phyloP scores from a whole-genome alignment of 2,888 invertebrate species.

The Theretra japonica region DNA sequence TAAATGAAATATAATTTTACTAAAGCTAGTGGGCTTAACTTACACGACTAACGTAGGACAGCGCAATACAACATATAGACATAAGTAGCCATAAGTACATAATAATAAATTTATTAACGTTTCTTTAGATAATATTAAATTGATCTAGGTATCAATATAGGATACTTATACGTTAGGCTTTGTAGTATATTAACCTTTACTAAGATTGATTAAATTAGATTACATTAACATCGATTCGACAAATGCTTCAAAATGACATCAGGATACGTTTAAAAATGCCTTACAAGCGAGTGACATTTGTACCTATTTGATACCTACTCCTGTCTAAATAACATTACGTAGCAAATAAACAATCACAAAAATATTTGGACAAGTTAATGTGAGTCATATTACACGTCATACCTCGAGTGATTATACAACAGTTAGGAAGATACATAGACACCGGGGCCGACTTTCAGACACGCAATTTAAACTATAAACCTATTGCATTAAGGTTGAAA shows the following conservation, averaged over 20 bases:
- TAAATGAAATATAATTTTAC: slow-evolving; percentile 76
- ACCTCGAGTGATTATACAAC: slow-evolving; percentile 48
- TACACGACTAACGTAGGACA: slow-evolving; percentile 73
- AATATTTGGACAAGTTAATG: slow-evolving; percentile 43
- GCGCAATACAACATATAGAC: slow-evolving; percentile 71
- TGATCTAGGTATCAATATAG: slow-evolving; percentile 74
- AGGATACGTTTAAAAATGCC: slow-evolving; percentile 60
- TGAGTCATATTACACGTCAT: slow-evolving; percentile 32
- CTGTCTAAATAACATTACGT: slow-evolving; percentile 57
- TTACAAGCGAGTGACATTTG: slow-evolving; percentile 62
- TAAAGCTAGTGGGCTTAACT: slow-evolving; percentile 77
- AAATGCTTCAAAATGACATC: slow-evolving; percentile 66
- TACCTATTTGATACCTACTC: slow-evolving; percentile 77
- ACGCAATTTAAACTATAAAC: not conserved
- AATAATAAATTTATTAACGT: slow-evolving; percentile 51
- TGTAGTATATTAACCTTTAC: slow-evolving; percentile 63
- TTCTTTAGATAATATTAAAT: slow-evolving; percentile 45
- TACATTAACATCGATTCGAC: slow-evolving; percentile 54
- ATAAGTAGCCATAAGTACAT: slow-evolving; percentile 76
- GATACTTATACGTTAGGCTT: slow-evolving; percentile 66
- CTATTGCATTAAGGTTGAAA: not conserved
- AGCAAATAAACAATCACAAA: slow-evolving; percentile 57
- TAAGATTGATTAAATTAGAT: slow-evolving; percentile 56
- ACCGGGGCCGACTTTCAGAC: slow-evolving; percentile 44
- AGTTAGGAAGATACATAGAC: slow-evolving; percentile 63